A percentile compares a stretch with the other conserved stretches of the same genome.
Evolutionary conservation across 2,113 vertebrate genomes (phyloP).

Genomic region (Craseonycteris thonglongyai): DNA sequence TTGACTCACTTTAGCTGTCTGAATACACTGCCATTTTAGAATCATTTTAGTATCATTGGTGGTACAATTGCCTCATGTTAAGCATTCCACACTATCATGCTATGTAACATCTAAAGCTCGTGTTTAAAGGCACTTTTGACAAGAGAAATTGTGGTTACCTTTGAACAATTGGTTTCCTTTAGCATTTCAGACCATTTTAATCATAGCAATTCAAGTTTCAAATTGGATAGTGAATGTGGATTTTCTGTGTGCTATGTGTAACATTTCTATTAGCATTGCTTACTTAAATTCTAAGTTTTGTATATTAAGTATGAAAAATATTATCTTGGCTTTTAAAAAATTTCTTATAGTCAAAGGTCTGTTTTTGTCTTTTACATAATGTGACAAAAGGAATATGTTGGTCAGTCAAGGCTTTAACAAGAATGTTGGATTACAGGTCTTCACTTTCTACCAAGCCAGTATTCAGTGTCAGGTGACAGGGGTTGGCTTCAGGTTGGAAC

Average conservation of each 20-base stretch:
- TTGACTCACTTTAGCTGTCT: conserved; percentile 50
- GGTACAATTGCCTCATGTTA: conserved; percentile 17
- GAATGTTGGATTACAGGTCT: conserved; percentile 85
- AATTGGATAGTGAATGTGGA: conserved; percentile 72
- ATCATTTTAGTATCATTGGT: neutral
- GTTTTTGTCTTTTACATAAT: conserved; percentile 77
- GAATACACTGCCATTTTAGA: conserved; percentile 29
- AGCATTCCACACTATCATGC: neutral
- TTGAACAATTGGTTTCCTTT: conserved; percentile 52
- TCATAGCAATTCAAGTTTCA: conserved; percentile 66
- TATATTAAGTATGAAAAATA: conserved; percentile 78
- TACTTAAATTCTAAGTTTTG: conserved; percentile 77
- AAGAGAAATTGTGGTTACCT: conserved; percentile 14
- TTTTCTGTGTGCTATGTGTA: conserved; percentile 75
- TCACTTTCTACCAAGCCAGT: conserved; percentile 93
- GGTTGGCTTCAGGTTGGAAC: conserved; percentile 94
- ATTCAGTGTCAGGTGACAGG: conserved; percentile 84
- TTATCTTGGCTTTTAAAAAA: too few relatives aligned
- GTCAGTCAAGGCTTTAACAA: conserved; percentile 74
- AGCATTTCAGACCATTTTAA: conserved; percentile 65
- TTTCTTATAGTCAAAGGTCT: conserved; percentile 77
- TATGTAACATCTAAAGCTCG: conserved; percentile 52
- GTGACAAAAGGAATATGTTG: conserved; percentile 76
- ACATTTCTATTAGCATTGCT: conserved; percentile 72
- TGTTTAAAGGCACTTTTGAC: conserved; percentile 66